Evolutionary conservation across 2,888 invertebrate species (phyloP), one percentile per base, ranked within the genome.

Genomic region (Cosmopolites sordidus): DNA sequence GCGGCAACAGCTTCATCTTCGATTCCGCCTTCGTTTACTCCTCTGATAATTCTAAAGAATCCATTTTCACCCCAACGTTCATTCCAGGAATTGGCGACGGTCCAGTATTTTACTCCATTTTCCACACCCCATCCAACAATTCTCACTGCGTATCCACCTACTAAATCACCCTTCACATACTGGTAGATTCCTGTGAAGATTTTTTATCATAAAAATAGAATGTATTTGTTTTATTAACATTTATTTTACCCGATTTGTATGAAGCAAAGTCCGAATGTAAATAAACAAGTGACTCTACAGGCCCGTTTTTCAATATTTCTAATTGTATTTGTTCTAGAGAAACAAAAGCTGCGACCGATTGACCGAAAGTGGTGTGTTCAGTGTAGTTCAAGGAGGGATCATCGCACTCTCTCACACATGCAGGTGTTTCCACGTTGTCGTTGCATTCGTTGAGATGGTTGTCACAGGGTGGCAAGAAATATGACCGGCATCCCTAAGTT

Each of bases 81-180:
- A 76, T 94, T 94, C 93, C 93, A 95, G 0, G 91, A 92, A 77
- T 94, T 94, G 49, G 89, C 91, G 62, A 91, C 82, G 18, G 91
- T 79, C 94, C 94, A 94, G 72, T 92, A 94, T 46, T 87, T 86
- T 48, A 79, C 80, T 4, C 80, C 82, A 42, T 60, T 51, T 58
- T 90, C 87, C 0, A 81, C 83, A 38, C 94, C 94, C 89, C 91
- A 95, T n/a, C 94, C 93, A 39, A 93, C 72, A 45, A 93, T 84
- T 68, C 87, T 87, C 48, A 93, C 82, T 17, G 92, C 92, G 72
- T 93, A 92, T 1, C 91, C 91, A 16, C 92, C 93, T 3, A 91
- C 76, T 27, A 74, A 78, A 12, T 79, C 76, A 9, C 92, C 92
- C 51, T 79, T 76, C 0, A 81, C 81, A 69, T 92, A 89, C 66